A percentile compares a stretch with the other conserved stretches of the same genome.
Evolutionary conservation across 1,140 invertebrate species (phyloP).

Genomic region (Lethrus apterus): DNA sequence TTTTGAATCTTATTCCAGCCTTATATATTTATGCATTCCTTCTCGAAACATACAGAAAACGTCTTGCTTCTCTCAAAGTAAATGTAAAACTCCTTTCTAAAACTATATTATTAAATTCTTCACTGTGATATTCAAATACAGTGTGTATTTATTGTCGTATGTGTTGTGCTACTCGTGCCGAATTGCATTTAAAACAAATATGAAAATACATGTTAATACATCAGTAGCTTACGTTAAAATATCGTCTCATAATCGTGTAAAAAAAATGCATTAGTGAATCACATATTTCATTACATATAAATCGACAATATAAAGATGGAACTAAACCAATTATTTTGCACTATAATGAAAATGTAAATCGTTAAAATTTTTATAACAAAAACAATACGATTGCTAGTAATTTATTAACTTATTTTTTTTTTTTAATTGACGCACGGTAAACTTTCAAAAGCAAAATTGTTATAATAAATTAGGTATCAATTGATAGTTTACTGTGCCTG

Average conservation of each 20-base stretch:
- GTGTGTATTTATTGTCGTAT: slow-evolving; percentile 32
- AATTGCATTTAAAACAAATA: slow-evolving; percentile 9
- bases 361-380: slow-evolving; percentile 11
- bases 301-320: neutral
- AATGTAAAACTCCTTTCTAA: slow-evolving; percentile 5
- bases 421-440: no score
- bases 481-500: no score
- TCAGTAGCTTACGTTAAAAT: neutral
- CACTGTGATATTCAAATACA: slow-evolving; percentile 35
- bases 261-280: slow-evolving; percentile 3
- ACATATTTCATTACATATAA: neutral
- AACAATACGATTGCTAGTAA: slow-evolving; percentile 2
- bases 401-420: no score
- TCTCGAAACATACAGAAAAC: neutral
- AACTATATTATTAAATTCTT: slow-evolving; percentile 19
- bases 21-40: neutral
- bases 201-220: neutral
- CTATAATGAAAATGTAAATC: slow-evolving; percentile 10
- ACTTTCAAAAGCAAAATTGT: no score
- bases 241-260: slow-evolving; percentile 4
- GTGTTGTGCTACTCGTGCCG: slow-evolving; percentile 28
- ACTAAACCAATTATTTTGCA: neutral
- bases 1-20: neutral
- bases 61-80: slow-evolving; percentile 1
- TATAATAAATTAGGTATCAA: no score